Evolutionary conservation across 2,888 invertebrate species (phyloP), one percentile per base, ranked within the genome.

Genomic region (Quadroppia sp.): DNA sequence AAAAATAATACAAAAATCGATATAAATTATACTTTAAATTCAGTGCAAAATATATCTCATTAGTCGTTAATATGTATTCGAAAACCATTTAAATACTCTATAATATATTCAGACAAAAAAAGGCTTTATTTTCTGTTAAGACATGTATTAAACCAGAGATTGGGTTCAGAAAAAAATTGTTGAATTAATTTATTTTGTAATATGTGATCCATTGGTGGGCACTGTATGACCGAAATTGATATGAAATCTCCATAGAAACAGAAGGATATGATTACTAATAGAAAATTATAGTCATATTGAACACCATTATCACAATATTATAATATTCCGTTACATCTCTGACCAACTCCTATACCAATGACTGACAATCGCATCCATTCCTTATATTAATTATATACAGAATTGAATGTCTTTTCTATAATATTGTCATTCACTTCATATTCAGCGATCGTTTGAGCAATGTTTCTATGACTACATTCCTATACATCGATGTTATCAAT

Each of bases 391-490:
- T 53, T 53, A 53, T 53, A 53, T 23, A 25, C 23, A 6, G 25
- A 53, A 53, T 53, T 53, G 25, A 53, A 53, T 25, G 11, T 15
- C 25, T 25, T 25, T 53, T 53, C n/a, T 25, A 53, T 53, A 25
- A n/a, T n/a, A 17, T 6, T n/a, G 50, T 4, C 2, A 53, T 50
- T 20, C 1, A 20, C 23, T 23, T 53, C 25, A 15, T 2, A 50
- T 50, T 50, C 50, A 20, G 50, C n/a, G 2, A 2, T 23, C 1
- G 20, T 13, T 53, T 25, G 2, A 13, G 6, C 13, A 20, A 9
- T 53, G 53, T 53, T 53, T 53, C 53, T 53, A 53, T 53, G 53
- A 53, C 53, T 53, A 53, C 53, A 40, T 50, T 36, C 36, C 36
- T 9, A 36, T 4, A 36, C 9, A 36, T 36, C 4, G 9, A 4